phyloP scores from a whole-genome alignment of 2,113 vertebrate genomes.

The Semnornis frantzii region DNA sequence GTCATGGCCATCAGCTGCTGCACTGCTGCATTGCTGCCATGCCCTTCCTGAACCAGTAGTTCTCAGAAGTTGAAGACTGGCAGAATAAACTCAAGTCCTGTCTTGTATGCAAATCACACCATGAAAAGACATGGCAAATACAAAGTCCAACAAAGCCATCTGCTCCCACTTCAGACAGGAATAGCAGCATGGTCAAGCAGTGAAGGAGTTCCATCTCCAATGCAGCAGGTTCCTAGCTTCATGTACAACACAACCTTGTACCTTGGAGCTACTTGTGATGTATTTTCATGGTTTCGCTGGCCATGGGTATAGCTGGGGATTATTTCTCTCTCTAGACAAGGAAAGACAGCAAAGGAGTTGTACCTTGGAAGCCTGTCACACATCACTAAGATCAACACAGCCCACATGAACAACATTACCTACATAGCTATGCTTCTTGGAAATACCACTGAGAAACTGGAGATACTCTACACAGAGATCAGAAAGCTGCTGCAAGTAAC shows the following conservation, averaged over 20 bases:
- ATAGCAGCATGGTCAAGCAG: not conserved
- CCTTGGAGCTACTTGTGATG: not conserved
- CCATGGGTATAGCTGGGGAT: not conserved
- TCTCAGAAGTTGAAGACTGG: not conserved
- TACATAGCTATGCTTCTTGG: not conserved
- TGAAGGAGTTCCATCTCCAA: not conserved
- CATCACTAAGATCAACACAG: not conserved
- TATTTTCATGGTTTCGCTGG: accelerated
- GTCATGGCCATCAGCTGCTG: not conserved
- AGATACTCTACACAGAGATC: not conserved
- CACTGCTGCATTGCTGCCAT: not conserved
- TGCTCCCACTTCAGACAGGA: not conserved
- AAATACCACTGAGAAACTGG: not conserved
- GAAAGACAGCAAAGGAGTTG: not conserved
- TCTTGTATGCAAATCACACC: not conserved
- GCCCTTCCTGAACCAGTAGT: not conserved
- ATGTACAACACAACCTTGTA: not conserved
- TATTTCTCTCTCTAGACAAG: not conserved
- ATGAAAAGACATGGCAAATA: not conserved
- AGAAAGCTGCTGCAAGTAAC: not conserved
- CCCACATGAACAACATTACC: not conserved
- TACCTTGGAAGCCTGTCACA: not conserved
- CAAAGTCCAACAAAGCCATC: not conserved
- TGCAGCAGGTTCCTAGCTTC: not conserved
- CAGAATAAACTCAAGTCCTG: not conserved